These are phyloP conservation scores for Leuciscus idus DNA, from an alignment of 2,113 vertebrate genomes.

Conservation along the genomic window DNA sequence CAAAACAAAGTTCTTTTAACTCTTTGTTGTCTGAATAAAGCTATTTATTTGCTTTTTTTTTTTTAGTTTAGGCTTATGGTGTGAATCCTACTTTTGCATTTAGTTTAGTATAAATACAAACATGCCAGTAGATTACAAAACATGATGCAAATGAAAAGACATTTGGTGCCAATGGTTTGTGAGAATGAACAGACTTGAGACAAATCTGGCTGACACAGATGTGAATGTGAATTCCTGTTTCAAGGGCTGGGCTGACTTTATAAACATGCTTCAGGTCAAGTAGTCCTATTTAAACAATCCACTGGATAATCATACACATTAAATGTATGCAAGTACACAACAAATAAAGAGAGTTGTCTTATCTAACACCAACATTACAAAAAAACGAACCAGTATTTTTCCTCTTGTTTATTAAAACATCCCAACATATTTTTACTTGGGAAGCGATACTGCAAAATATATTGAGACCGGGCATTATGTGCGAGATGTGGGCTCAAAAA, in stretches of 20 bases:
- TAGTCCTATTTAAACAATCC: not conserved
- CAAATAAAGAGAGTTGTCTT: not conserved
- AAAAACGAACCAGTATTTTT: too few species aligned
- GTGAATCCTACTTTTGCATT: not conserved
- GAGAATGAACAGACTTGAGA: not conserved
- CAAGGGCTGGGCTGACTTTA: not conserved
- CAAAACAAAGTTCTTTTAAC: not conserved
- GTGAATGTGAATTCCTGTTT: not conserved
- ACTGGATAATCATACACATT: not conserved
- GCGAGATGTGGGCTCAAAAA: slow-evolving; percentile 10
- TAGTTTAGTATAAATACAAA: not conserved
- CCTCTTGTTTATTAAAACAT: too few species aligned
- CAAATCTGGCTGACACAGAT: not conserved
- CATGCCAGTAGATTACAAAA: not conserved
- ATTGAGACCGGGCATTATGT: not conserved
- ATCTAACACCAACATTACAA: not conserved
- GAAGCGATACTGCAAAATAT: too few species aligned
- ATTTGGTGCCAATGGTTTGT: not conserved
- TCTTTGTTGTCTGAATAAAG: not conserved
- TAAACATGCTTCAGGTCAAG: slow-evolving; percentile 22
- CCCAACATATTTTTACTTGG: too few species aligned
- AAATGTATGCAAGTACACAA: not conserved
- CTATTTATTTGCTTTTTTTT: not conserved
- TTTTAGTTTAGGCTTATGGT: not conserved
- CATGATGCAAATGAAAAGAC: not conserved